These are phyloP conservation scores for Rhynchotus rufescens DNA, from an alignment of 2,797 vertebrate species.

Conservation along the genomic window DNA sequence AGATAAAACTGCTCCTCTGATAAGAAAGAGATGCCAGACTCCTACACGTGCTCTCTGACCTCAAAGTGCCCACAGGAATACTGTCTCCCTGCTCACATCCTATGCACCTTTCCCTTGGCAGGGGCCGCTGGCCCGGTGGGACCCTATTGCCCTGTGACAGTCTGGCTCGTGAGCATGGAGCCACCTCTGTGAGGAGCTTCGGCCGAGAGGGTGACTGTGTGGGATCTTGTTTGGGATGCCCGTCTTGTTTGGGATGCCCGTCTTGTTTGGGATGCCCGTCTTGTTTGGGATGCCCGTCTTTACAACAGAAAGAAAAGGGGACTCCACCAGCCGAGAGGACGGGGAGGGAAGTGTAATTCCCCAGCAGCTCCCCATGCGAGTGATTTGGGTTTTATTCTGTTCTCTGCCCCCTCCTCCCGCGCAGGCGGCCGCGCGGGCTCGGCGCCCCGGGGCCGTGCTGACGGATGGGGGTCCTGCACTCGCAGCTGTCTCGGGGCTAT, in stretches of 20 bases:
- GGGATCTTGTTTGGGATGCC: no score
- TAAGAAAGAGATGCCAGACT: not conserved
- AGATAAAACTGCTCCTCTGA: fast-evolving
- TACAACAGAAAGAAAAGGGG: not conserved
- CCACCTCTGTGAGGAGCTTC: fast-evolving
- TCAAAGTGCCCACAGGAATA: not conserved
- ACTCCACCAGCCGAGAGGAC: not conserved
- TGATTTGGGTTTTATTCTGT: not conserved
- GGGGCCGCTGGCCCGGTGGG: not conserved
- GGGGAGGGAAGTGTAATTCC: fast-evolving
- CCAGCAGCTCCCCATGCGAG: fast-evolving
- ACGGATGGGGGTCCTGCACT: not conserved
- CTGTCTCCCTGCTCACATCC: fast-evolving
- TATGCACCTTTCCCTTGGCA: not conserved
- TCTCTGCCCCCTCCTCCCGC: not conserved
- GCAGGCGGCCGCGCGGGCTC: no score
- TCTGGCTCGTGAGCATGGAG: fast-evolving
- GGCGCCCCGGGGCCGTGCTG: not conserved
- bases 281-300: no score
- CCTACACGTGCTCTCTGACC: not conserved
- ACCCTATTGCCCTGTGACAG: not conserved
- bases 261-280: no score
- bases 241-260: no score
- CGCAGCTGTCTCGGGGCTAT: conserved; percentile 11
- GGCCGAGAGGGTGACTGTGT: not conserved